phyloP scores from a whole-genome alignment of 1,140 invertebrate genomes.

The Drosophila nannoptera region DNA sequence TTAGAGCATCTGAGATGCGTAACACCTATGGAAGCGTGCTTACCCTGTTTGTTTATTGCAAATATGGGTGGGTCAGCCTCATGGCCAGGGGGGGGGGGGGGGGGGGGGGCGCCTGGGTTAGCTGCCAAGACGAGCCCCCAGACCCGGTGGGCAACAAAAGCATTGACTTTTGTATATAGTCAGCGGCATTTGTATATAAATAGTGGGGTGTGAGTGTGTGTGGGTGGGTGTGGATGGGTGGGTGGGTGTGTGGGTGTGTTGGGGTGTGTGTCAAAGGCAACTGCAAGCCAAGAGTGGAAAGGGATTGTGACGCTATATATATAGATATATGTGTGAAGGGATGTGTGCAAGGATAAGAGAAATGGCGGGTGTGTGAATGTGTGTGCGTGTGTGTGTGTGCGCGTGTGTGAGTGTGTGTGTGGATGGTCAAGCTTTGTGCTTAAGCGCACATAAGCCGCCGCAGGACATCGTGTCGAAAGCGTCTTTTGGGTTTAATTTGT shows the following conservation, averaged over 20 bases:
- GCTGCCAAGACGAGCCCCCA: constrained; percentile 33
- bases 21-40: constrained; percentile 1
- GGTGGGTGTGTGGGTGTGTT: constrained; percentile 18
- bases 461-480: constrained; percentile 56
- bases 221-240: constrained; percentile 21
- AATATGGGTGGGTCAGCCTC: constrained; percentile 39
- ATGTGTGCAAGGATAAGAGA: neutral
- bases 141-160: constrained; percentile 55
- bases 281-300: constrained; percentile 24
- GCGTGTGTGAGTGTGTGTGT: constrained; percentile 39
- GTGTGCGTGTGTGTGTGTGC: neutral
- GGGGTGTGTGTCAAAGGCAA: constrained; percentile 58
- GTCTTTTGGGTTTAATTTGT: constrained; percentile 65
- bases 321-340: neutral
- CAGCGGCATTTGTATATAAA: constrained; percentile 76
- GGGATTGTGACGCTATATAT: constrained; percentile 14
- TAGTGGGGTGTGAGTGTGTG: constrained; percentile 45
- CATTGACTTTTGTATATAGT: constrained; percentile 76
- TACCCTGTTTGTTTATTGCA: constrained; percentile 34
- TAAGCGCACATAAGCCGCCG: constrained; percentile 75
- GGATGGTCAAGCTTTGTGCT: constrained; percentile 68
- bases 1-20: constrained; percentile 2
- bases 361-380: neutral
- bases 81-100: no score
- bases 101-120: neutral